Base-by-base conservation (phyloP, 2,113 vertebrate species). In the Vimba vimba region DNA sequence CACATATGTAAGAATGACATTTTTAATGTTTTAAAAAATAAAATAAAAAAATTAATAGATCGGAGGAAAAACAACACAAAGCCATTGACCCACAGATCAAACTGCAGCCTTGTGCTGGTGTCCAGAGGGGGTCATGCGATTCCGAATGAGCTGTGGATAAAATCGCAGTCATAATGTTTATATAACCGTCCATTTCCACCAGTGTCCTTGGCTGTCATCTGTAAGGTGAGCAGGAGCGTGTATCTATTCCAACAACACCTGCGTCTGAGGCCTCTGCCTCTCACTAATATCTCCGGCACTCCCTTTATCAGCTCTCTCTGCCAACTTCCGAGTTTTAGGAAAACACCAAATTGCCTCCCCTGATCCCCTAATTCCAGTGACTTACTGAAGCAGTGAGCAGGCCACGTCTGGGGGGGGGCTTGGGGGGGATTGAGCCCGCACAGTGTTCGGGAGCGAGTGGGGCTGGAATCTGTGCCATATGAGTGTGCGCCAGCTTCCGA, bases 401-500 rank as follows among this genome's bases (percentile, higher is more conserved):
- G 52, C 73, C 27, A 60, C 21, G n/a, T 71, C 57, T 43, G 19
- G 73, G 39, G 62, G 69, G 66, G 19, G n/a, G n/a, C n/a, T n/a
- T n/a, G 60, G 50, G 74, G 33, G 66, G 62, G 10, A 69, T 60
- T 10, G 19, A 21, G 27, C 64, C 64, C 0, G 68, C 64, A 62
- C 21, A 50, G 6, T 36, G 79, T 66, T 62, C 52, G 55, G 39
- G 39, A 43, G 30, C 4, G 83, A 57, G 84, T 17, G 75, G 76
- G 57, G 45, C 74, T 83, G 45, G 43, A 87, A 82, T 52, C 45
- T 27, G 36, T 76, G 85, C 59, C 71, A 85, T 57, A 89, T 59
- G 85, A 88, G 87, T 86, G 78, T 81, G 87, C 89, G 91, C 91
- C 92, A 93, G 88, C 92, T 92, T 89, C 89, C 86, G 86, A 89